A percentile compares a stretch with the other conserved stretches of the same genome.
phyloP scores from a whole-genome alignment of 2,113 vertebrate species.

The Bubalus kerabau region DNA sequence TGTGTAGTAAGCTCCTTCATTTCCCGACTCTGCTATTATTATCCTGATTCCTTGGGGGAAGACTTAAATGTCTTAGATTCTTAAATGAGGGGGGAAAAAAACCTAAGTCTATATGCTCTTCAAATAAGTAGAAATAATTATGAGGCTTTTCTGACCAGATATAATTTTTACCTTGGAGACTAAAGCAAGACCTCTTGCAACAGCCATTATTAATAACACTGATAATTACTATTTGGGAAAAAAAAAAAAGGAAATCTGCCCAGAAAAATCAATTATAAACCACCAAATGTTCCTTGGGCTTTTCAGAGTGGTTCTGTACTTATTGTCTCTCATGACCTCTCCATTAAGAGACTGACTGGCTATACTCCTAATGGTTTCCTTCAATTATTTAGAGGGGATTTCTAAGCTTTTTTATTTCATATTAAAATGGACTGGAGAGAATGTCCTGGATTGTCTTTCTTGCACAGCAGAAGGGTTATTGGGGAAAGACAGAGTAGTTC shows the following conservation, averaged over 20 bases:
- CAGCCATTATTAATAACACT: slow-evolving; percentile 73
- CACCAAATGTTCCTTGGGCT: slow-evolving; percentile 64
- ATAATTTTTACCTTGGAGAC: slow-evolving; percentile 70
- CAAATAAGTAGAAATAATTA: slow-evolving; percentile 73
- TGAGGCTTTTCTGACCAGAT: slow-evolving; percentile 68
- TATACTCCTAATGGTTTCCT: slow-evolving; percentile 61
- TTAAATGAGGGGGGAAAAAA: slow-evolving; percentile 29
- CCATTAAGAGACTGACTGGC: slow-evolving; percentile 61
- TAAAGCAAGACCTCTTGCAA: slow-evolving; percentile 57
- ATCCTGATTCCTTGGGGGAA: slow-evolving; percentile 69
- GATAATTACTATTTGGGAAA: slow-evolving; percentile 71
- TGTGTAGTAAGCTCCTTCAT: slow-evolving; percentile 73
- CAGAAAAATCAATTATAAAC: slow-evolving; percentile 75
- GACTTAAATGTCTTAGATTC: slow-evolving; percentile 62
- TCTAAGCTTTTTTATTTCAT: slow-evolving; percentile 67
- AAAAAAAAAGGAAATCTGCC: slow-evolving; percentile 63
- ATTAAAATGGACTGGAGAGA: slow-evolving; percentile 57
- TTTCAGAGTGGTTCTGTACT: slow-evolving; percentile 54
- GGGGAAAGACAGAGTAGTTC: slow-evolving; percentile 25
- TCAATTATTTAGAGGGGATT: slow-evolving; percentile 74
- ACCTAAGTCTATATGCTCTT: slow-evolving; percentile 53
- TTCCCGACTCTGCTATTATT: slow-evolving; percentile 74
- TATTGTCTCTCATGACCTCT: slow-evolving; percentile 40
- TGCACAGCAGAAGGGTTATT: slow-evolving; percentile 43
- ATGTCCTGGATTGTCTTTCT: slow-evolving; percentile 44